Percentiles rank a stretch among this genome's conserved stretches.
These are phyloP conservation scores for Cinara cedri DNA, from an alignment of 2,888 invertebrate genomes.

Conservation along the genomic window DNA sequence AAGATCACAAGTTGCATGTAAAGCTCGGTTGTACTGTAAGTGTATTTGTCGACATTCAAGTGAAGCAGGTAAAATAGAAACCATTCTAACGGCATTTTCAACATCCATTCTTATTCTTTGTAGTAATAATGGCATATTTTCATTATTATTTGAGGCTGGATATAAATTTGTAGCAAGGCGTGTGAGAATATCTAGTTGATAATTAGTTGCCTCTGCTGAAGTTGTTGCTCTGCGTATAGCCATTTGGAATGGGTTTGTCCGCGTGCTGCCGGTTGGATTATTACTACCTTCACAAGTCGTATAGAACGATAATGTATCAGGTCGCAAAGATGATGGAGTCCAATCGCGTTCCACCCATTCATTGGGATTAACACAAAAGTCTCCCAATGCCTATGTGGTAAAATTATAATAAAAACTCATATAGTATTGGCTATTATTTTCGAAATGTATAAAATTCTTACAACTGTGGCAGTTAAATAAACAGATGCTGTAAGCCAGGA, in stretches of 20 bases:
- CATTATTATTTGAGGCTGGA: constrained; percentile 63
- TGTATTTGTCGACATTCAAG: constrained; percentile 86
- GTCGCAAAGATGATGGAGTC: constrained; percentile 63
- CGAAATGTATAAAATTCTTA: constrained; percentile 61
- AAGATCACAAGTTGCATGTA: constrained; percentile 81
- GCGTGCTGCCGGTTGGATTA: constrained; percentile 65
- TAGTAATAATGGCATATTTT: constrained; percentile 63
- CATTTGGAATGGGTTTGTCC: constrained; percentile 81
- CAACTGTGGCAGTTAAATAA: constrained; percentile 84
- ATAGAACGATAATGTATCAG: constrained; percentile 77
- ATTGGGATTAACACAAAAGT: constrained; percentile 85
- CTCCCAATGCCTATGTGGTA: constrained; percentile 75
- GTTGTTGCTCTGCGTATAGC: constrained; percentile 67
- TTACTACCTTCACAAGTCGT: constrained; percentile 73
- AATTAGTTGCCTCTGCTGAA: constrained; percentile 64
- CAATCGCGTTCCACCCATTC: constrained; percentile 68
- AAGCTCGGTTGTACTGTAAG: constrained; percentile 79
- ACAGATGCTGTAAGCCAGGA: constrained; percentile 89
- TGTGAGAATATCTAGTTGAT: constrained; percentile 65
- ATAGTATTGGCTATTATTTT: background rate
- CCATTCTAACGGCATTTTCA: constrained; percentile 68
- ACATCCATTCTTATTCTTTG: constrained; percentile 80
- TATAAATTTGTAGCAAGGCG: constrained; percentile 67
- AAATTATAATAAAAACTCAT: too few relatives aligned
- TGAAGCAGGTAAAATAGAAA: constrained; percentile 69